A percentile compares a stretch with the other conserved stretches of the same genome.
phyloP scores from a whole-genome alignment of 1,140 invertebrate species.

The Ostrea edulis region DNA sequence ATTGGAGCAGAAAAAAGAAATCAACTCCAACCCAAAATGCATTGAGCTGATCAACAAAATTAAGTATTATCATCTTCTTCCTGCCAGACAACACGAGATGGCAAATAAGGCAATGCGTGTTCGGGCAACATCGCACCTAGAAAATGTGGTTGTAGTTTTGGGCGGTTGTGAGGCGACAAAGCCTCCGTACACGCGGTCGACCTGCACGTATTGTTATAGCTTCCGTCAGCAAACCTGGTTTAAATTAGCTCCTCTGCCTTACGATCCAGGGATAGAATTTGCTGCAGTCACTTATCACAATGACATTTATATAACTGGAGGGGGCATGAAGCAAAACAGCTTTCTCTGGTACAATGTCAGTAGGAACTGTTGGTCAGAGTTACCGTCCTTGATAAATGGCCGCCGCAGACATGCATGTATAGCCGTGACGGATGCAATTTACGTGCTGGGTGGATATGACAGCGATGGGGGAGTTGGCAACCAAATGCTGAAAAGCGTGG shows the following conservation, averaged over 20 bases:
- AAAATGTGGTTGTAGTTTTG: conserved; percentile 70
- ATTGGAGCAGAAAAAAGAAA: conserved; percentile 52
- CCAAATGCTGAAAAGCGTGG: conserved; percentile 67
- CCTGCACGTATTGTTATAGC: conserved; percentile 67
- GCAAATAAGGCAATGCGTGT: conserved; percentile 59
- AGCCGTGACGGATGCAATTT: conserved; percentile 65
- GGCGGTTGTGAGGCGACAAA: conserved; percentile 69
- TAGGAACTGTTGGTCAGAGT: conserved; percentile 70
- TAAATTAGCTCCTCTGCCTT: conserved; percentile 65
- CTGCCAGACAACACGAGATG: conserved; percentile 67
- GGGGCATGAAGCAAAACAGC: conserved; percentile 65
- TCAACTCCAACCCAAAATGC: conserved; percentile 59
- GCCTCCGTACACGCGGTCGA: conserved; percentile 70
- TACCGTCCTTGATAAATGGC: conserved; percentile 66
- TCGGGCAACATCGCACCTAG: conserved; percentile 60
- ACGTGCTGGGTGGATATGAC: conserved; percentile 71
- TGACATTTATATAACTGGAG: conserved; percentile 72
- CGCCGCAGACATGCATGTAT: conserved; percentile 70
- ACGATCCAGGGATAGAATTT: conserved; percentile 73
- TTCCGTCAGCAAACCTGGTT: conserved; percentile 68
- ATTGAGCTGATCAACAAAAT: conserved; percentile 63
- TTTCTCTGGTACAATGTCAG: conserved; percentile 65
- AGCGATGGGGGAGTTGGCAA: conserved; percentile 64
- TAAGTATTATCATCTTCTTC: conserved; percentile 69
- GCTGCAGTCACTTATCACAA: conserved; percentile 69